These are phyloP conservation scores for Leucania comma DNA, from an alignment of 2,888 invertebrate species.

Conservation along the genomic window DNA sequence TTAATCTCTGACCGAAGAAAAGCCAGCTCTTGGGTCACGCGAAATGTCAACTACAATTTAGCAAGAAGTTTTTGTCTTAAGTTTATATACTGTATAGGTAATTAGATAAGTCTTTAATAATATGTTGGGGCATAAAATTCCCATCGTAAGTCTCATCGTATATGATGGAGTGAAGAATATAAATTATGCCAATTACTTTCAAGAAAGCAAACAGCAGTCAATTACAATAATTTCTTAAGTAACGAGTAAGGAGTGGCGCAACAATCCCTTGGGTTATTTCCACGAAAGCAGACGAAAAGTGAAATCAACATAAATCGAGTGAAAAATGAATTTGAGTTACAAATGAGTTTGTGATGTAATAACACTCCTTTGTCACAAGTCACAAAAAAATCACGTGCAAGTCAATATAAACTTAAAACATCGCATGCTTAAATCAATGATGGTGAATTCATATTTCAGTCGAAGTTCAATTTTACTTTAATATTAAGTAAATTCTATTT, in stretches of 20 bases:
- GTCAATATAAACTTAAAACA: slow-evolving; percentile 24
- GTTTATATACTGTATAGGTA: too few relatives aligned
- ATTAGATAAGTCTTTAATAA: not conserved
- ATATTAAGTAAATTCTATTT: not conserved
- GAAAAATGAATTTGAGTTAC: slow-evolving; percentile 64
- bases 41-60: too few relatives aligned
- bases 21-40: too few relatives aligned
- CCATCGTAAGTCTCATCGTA: not conserved
- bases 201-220: not conserved
- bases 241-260: slow-evolving; percentile 11
- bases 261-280: slow-evolving; percentile 32
- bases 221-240: slow-evolving; percentile 14
- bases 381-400: slow-evolving; percentile 68
- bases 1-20: too few relatives aligned
- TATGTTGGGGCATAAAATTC: not conserved
- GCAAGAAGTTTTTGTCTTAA: too few relatives aligned
- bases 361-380: slow-evolving; percentile 56
- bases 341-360: slow-evolving; percentile 67
- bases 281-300: slow-evolving; percentile 60
- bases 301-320: slow-evolving; percentile 64
- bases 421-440: slow-evolving; percentile 1
- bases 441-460: not conserved
- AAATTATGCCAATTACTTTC: slow-evolving; percentile 13
- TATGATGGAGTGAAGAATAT: slow-evolving; percentile 1
- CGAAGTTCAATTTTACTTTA: slow-evolving; percentile 9